Base-by-base conservation (phyloP, 2,113 vertebrate genomes). In the Pimephales promelas region DNA sequence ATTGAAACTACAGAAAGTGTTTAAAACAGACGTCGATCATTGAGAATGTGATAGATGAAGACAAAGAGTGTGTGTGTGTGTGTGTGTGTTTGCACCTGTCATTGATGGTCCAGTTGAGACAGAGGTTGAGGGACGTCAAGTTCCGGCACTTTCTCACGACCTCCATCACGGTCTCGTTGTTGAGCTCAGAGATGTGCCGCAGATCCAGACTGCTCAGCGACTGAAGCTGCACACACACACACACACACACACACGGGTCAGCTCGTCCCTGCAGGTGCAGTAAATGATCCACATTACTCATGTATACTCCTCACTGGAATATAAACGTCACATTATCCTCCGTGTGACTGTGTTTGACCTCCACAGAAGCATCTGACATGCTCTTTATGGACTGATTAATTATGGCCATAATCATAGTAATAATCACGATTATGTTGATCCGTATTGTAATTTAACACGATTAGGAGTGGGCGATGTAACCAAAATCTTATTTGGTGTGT, bases 21-120 rank as follows among this genome's bases (percentile, higher is more conserved):
- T n/a, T n/a, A n/a, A n/a, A n/a, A n/a, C n/a, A n/a, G n/a, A n/a
- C n/a, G n/a, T n/a, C n/a, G n/a, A n/a, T n/a, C n/a, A n/a, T n/a
- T n/a, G n/a, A n/a, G n/a, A n/a, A n/a, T n/a, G n/a, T n/a, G n/a
- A n/a, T n/a, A n/a, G n/a, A n/a, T n/a, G n/a, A n/a, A n/a, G n/a
- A n/a, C n/a, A n/a, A n/a, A n/a, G n/a, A n/a, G n/a, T n/a, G n/a
- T n/a, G n/a, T n/a, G n/a, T n/a, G n/a, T n/a, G n/a, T n/a, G n/a
- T n/a, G n/a, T n/a, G n/a, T n/a, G n/a, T n/a, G n/a, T n/a, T n/a
- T 54, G 84, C 76, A 99, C 98, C 96, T 97, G 96, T 99, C 98
- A 84, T 99, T 96, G 92, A 99, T 99, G 94, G 97, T 98, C 96
- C 97, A 98, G 93, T 99, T 99, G 91, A 99, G 95, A 94, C 98